Conservation (phyloP, 2,113 vertebrate species). For the Scatophagus argus region DNA sequence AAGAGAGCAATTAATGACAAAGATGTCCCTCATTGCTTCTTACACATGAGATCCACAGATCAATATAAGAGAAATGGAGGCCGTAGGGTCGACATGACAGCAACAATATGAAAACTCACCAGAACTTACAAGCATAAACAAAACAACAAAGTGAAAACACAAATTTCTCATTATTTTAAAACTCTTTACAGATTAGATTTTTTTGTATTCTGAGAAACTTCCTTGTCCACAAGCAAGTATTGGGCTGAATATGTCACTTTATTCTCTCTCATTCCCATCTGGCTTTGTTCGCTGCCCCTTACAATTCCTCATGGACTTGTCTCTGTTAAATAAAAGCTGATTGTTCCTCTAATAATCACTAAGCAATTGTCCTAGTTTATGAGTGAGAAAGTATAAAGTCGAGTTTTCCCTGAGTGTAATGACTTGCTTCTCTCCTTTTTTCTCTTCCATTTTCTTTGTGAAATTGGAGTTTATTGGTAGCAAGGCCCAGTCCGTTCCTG, state of each 20-base stretch:
- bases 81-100: neutral
- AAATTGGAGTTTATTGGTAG: constrained; percentile 74
- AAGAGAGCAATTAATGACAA: neutral
- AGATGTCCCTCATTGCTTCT: neutral
- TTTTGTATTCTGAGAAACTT: neutral
- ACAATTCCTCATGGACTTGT: neutral
- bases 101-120: neutral
- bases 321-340: constrained; percentile 27
- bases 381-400: constrained; percentile 41
- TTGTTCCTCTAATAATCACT: constrained; percentile 38
- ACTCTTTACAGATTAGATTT: neutral
- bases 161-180: neutral
- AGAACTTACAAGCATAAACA: neutral
- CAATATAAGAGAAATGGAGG: neutral
- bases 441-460: constrained; percentile 37
- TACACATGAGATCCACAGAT: neutral
- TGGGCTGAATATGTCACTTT: neutral
- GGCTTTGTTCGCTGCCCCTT: neutral
- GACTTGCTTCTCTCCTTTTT: constrained; percentile 18
- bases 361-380: constrained; percentile 55
- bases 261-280: constrained; percentile 13
- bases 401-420: constrained; percentile 35
- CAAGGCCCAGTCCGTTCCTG: constrained; percentile 48
- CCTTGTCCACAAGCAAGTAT: constrained; percentile 13
- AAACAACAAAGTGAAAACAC: neutral